phyloP scores from a whole-genome alignment of 2,113 vertebrate genomes.

The Cochlearius cochlearius region DNA sequence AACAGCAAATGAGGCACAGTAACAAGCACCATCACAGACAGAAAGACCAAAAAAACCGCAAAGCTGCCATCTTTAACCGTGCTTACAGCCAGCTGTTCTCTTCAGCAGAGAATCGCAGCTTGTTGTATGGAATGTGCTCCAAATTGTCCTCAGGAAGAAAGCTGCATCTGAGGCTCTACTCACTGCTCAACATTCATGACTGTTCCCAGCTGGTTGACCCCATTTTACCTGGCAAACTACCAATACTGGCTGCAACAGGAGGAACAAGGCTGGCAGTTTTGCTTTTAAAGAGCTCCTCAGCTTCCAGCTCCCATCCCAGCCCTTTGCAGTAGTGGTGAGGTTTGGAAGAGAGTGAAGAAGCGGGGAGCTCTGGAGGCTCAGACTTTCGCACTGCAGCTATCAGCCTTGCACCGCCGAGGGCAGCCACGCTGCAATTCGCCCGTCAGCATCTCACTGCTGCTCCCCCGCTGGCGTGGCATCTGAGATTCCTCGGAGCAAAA shows the following conservation, averaged over 20 bases:
- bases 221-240: not conserved
- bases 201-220: not conserved
- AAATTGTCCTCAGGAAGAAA: not conserved
- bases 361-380: not conserved
- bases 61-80: not conserved
- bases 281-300: not conserved
- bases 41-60: not conserved
- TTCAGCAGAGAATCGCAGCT: not conserved
- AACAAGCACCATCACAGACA: not conserved
- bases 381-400: accelerated
- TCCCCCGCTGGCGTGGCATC: not conserved
- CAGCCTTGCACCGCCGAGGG: not conserved
- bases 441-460: not conserved
- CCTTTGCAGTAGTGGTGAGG: accelerated
- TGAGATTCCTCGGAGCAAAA: not conserved
- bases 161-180: not conserved
- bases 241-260: not conserved
- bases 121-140: not conserved
- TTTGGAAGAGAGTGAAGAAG: not conserved
- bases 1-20: slow-evolving; percentile 43
- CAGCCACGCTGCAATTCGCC: not conserved
- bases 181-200: not conserved
- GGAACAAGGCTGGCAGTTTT: not conserved
- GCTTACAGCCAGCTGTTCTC: not conserved
- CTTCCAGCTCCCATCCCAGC: not conserved